These are phyloP conservation scores for Conops quadrifasciatus DNA, from an alignment of 2,888 invertebrate species.

Conservation along the genomic window DNA sequence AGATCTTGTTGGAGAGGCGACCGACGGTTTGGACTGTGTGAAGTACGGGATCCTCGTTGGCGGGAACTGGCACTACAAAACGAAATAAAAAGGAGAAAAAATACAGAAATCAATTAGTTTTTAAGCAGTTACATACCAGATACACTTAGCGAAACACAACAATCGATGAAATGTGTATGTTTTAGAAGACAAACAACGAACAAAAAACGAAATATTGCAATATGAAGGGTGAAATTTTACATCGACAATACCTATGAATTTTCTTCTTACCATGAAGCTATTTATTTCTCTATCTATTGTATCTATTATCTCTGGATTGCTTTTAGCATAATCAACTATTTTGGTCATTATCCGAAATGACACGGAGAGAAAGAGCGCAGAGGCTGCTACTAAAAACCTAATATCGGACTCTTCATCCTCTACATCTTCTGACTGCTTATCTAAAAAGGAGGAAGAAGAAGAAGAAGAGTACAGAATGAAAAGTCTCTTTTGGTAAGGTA, in stretches of 20 bases:
- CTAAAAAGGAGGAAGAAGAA: conserved; percentile 51
- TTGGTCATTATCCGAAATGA: conserved; percentile 61
- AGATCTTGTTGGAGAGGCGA: conserved; percentile 75
- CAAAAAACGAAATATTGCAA: neutral
- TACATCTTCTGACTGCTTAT: conserved; percentile 51
- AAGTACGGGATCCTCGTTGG: conserved; percentile 72
- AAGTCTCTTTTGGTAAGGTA: neutral
- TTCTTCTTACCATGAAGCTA: conserved; percentile 58
- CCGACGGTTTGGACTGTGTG: conserved; percentile 79
- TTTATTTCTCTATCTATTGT: conserved; percentile 62
- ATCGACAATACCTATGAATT: too few species aligned
- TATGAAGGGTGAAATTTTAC: too few species aligned
- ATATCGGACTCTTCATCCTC: conserved; percentile 56
- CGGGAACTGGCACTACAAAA: conserved; percentile 69
- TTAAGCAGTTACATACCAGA: conserved; percentile 13
- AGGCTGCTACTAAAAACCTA: conserved; percentile 63
- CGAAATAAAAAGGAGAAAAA: conserved; percentile 18
- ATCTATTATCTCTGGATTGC: conserved; percentile 62
- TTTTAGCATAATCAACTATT: conserved; percentile 61
- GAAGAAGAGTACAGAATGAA: conserved; percentile 26
- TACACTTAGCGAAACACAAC: neutral
- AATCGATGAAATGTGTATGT: neutral
- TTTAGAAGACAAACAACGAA: neutral
- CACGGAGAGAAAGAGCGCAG: conserved; percentile 63
- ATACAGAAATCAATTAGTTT: conserved; percentile 3